These are phyloP conservation scores for Drosophila longiperda DNA, from an alignment of 2,888 invertebrate species.

Conservation along the genomic window DNA sequence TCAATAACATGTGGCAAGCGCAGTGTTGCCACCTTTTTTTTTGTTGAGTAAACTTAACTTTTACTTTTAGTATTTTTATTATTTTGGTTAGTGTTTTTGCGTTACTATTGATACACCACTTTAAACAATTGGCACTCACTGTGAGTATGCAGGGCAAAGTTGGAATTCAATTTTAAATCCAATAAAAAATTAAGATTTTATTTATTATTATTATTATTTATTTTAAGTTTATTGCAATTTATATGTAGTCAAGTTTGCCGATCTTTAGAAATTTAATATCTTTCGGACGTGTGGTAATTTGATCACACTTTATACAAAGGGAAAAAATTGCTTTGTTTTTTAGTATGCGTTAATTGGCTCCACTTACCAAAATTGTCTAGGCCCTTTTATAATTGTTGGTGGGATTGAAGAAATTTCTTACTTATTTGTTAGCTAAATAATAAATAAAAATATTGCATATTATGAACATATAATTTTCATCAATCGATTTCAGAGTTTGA, in stretches of 20 bases:
- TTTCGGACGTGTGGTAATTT: background rate
- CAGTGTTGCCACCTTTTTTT: background rate
- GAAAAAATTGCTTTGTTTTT: background rate
- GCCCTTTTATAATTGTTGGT: no score
- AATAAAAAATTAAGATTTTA: background rate
- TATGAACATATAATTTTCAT: background rate
- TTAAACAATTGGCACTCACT: background rate
- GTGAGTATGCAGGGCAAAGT: background rate
- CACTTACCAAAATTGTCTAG: background rate
- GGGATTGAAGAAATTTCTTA: background rate
- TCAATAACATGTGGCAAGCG: background rate
- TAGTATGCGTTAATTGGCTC: background rate
- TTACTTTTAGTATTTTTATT: background rate
- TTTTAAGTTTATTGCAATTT: background rate
- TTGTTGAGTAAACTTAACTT: background rate
- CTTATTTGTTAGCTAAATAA: background rate
- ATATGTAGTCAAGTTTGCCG: background rate
- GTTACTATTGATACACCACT: background rate
- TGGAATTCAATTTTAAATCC: background rate
- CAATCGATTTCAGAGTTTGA: background rate
- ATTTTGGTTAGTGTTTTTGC: background rate
- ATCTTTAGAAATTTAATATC: background rate
- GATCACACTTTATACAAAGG: background rate
- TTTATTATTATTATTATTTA: background rate
- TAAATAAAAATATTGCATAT: background rate